Evolutionary conservation across 2,113 vertebrate species (phyloP).

Genomic region (Xiphorhynchus elegans): DNA sequence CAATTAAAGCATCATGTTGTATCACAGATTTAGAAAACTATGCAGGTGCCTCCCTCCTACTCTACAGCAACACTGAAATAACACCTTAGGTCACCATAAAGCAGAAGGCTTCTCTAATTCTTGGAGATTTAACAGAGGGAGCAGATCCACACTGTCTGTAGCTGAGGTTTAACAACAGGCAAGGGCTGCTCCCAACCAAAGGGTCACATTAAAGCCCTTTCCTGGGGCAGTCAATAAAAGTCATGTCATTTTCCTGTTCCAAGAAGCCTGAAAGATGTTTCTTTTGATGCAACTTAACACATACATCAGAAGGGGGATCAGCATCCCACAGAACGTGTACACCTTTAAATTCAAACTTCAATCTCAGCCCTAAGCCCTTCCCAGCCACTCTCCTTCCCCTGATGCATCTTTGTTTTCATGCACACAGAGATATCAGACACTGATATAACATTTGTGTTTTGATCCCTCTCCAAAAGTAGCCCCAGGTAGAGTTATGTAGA

Average conservation of each 20-base stretch:
- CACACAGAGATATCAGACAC: neutral
- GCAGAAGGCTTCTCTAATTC: neutral
- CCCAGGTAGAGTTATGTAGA: neutral
- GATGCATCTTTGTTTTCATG: neutral
- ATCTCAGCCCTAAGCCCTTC: neutral
- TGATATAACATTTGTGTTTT: neutral
- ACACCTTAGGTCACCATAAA: neutral
- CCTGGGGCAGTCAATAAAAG: neutral
- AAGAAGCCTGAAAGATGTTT: neutral
- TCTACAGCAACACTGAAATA: neutral
- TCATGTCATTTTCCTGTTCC: neutral
- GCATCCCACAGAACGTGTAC: accelerated
- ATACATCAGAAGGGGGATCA: neutral
- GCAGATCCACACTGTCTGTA: neutral
- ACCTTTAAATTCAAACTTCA: neutral
- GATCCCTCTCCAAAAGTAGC: neutral
- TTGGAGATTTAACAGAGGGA: neutral
- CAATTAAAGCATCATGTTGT: neutral
- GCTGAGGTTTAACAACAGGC: neutral
- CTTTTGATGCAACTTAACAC: accelerated
- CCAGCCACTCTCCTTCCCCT: neutral
- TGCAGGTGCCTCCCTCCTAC: neutral
- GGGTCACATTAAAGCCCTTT: neutral
- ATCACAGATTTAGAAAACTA: neutral
- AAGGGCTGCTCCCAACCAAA: neutral